Conservation (phyloP, 2,797 vertebrate species). For the Pseudotriccus pelzelni region DNA sequence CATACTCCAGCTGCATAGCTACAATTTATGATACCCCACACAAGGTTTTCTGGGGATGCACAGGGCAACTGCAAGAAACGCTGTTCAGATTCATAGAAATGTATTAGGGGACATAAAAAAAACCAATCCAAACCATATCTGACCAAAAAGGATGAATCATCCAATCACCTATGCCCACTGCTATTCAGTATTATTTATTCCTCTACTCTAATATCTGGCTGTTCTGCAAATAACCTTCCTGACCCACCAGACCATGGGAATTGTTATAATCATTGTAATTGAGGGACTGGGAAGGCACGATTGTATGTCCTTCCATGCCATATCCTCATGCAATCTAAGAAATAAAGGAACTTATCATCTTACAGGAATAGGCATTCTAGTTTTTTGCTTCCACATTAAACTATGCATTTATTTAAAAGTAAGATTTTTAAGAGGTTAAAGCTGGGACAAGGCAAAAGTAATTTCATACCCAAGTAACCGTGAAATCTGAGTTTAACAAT, state of each 20-base stretch:
- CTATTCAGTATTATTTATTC: not conserved
- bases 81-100: not conserved
- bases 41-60: not conserved
- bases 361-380: not conserved
- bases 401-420: not conserved
- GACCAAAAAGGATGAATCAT: not conserved
- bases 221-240: not conserved
- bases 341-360: not conserved
- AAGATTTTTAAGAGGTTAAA: not conserved
- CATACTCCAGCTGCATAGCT: not conserved
- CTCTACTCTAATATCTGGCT: not conserved
- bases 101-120: not conserved
- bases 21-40: not conserved
- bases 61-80: not conserved
- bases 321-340: not conserved
- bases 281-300: not conserved
- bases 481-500: not conserved
- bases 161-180: not conserved
- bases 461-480: not conserved
- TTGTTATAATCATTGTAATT: not conserved
- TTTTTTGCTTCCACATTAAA: not conserved
- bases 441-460: not conserved
- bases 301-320: not conserved
- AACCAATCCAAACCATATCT: not conserved
- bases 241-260: not conserved